Percentiles rank a stretch among this genome's conserved stretches.
Evolutionary conservation across 2,113 vertebrate genomes (phyloP).

Genomic region (Hyperoodon ampullatus): DNA sequence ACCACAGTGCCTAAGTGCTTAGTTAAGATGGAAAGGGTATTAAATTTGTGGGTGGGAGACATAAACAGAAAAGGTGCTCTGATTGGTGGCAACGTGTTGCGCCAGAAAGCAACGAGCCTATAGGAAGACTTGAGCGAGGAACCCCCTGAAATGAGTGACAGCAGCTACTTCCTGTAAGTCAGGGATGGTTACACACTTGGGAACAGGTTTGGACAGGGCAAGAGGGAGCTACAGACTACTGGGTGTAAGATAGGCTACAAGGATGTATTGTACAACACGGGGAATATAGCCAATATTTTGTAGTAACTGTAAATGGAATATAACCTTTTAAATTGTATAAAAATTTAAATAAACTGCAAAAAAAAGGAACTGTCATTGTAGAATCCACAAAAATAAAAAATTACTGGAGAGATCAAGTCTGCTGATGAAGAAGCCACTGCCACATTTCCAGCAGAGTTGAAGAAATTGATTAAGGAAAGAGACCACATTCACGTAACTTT

Average conservation of each 20-base stretch:
- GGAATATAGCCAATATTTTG: neutral
- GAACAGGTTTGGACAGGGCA: no score
- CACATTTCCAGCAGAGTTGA: neutral
- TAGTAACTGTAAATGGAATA: neutral
- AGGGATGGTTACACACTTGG: no score
- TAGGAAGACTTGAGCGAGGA: neutral
- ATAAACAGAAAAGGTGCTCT: neutral
- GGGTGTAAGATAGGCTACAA: neutral
- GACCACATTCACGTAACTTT: neutral
- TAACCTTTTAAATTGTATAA: neutral
- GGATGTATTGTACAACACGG: neutral
- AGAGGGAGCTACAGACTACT: no score
- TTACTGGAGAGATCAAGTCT: neutral
- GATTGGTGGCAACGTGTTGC: neutral
- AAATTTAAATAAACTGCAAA: neutral
- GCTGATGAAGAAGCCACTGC: neutral
- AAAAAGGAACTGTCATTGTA: neutral
- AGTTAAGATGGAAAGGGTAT: neutral
- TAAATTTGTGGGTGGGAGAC: neutral
- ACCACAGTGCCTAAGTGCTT: neutral
- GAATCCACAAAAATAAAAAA: neutral
- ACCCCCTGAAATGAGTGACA: neutral
- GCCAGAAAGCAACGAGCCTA: neutral
- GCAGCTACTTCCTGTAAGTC: no score
- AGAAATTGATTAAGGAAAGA: neutral